phyloP scores from a whole-genome alignment of 2,797 vertebrate genomes.

The Pterois miles region DNA sequence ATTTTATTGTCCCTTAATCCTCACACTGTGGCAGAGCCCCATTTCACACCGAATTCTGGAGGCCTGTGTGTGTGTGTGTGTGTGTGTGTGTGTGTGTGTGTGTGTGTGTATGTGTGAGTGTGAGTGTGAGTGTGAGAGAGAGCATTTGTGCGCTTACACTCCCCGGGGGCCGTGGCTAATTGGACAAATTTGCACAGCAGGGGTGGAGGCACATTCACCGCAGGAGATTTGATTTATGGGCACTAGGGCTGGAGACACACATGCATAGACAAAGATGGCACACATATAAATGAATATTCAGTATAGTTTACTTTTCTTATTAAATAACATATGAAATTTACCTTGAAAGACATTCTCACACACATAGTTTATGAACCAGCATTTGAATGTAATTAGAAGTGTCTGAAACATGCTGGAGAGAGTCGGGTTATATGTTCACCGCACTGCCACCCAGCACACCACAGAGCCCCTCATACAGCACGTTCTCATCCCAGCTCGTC shows the following conservation, averaged over 20 bases:
- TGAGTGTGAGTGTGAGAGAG: not conserved
- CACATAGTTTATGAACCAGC: not conserved
- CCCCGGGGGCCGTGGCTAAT: conserved; percentile 92
- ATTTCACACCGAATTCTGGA: conserved; percentile 90
- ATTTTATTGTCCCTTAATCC: conserved; percentile 88
- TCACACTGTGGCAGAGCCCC: conserved; percentile 84
- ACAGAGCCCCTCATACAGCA: too few relatives aligned
- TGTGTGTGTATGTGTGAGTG: conserved; percentile 42
- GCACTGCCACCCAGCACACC: too few relatives aligned
- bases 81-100: not conserved
- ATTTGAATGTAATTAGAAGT: not conserved
- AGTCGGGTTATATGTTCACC: not conserved
- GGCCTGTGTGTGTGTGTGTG: conserved; percentile 29
- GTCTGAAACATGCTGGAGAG: not conserved
- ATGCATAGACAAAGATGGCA: conserved; percentile 30
- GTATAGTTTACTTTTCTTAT: not conserved
- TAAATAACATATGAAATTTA: not conserved
- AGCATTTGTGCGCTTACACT: conserved; percentile 40
- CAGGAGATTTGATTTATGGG: conserved; percentile 88
- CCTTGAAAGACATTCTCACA: not conserved
- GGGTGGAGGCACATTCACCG: conserved; percentile 84
- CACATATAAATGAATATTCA: not conserved
- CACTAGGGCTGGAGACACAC: conserved; percentile 53
- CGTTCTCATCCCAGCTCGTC: too few relatives aligned
- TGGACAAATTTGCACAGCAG: conserved; percentile 98